A percentile compares a stretch with the other conserved stretches of the same genome.
phyloP scores from a whole-genome alignment of 2,113 vertebrate species.

The Erythrocebus patas region DNA sequence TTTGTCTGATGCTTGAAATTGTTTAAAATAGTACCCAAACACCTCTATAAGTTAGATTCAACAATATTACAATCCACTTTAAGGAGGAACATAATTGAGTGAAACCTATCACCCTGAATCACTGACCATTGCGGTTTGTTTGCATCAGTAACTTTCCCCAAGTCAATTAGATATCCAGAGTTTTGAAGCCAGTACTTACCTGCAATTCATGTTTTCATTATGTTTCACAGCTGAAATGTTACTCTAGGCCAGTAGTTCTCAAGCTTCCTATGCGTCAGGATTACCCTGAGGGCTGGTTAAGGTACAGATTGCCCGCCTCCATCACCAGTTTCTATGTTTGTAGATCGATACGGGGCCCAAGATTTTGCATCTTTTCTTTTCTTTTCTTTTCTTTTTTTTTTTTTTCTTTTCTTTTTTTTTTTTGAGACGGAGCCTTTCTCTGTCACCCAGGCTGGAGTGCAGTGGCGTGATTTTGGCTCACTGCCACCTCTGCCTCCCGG shows the following conservation, averaged over 20 bases:
- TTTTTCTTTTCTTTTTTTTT: too few relatives aligned
- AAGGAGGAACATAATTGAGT: background rate
- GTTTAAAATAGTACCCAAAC: background rate
- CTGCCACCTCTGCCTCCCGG: too few relatives aligned
- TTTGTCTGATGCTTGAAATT: slow-evolving; percentile 20
- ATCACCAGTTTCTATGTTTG: background rate
- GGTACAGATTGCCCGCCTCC: background rate
- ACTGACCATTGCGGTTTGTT: background rate
- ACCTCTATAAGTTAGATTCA: background rate
- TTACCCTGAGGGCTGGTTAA: background rate
- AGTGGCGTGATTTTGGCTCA: too few relatives aligned
- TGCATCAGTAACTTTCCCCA: background rate
- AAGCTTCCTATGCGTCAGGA: background rate
- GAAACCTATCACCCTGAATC: background rate
- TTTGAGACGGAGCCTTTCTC: too few relatives aligned
- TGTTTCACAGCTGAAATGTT: background rate
- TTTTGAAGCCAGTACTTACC: background rate
- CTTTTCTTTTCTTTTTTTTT: too few relatives aligned
- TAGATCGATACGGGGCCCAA: background rate
- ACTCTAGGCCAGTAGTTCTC: background rate
- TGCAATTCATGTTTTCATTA: background rate
- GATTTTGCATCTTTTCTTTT: background rate
- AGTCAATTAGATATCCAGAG: background rate
- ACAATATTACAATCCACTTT: background rate
- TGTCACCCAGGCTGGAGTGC: too few relatives aligned